phyloP scores from a whole-genome alignment of 2,113 vertebrate genomes.

The Seriola quinqueradiata region DNA sequence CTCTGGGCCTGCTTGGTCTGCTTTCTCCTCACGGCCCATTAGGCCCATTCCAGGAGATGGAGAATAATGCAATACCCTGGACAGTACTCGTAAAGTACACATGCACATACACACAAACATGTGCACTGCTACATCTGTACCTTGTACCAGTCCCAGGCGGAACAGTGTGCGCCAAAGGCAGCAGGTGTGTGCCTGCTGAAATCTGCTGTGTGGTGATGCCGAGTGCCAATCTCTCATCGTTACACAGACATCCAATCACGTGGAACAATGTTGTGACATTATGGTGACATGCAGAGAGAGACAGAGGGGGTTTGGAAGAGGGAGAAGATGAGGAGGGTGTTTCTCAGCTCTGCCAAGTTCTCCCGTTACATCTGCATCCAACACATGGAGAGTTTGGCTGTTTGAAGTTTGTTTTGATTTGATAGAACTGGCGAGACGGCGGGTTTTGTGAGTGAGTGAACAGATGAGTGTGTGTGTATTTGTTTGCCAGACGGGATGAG shows the following conservation, averaged over 20 bases:
- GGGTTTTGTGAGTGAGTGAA: constrained; percentile 21
- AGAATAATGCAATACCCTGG: constrained; percentile 62
- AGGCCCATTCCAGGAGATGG: constrained; percentile 67
- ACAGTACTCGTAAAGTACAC: constrained; percentile 48
- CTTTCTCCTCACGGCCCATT: constrained; percentile 74
- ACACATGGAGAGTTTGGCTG: constrained; percentile 28
- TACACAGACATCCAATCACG: constrained; percentile 56
- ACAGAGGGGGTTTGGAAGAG: background rate
- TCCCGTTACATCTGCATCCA: constrained; percentile 37
- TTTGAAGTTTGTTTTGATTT: constrained; percentile 38
- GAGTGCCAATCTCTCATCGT: constrained; percentile 73
- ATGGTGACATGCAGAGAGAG: constrained; percentile 36
- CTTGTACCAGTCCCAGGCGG: constrained; percentile 33
- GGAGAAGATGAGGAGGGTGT: background rate
- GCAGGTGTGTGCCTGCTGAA: constrained; percentile 73
- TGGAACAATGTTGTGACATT: constrained; percentile 61
- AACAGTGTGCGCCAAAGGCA: constrained; percentile 54
- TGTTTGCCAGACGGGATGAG: constrained; percentile 23
- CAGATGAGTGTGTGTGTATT: constrained; percentile 20
- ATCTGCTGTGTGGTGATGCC: constrained; percentile 38
- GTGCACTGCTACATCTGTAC: constrained; percentile 54
- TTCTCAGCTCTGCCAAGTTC: constrained; percentile 27
- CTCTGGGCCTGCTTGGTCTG: constrained; percentile 73
- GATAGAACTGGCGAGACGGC: constrained; percentile 17
- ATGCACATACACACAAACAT: constrained; percentile 20